Conservation (phyloP, 2,113 vertebrate genomes). For the Hirundichthys speculiger region DNA sequence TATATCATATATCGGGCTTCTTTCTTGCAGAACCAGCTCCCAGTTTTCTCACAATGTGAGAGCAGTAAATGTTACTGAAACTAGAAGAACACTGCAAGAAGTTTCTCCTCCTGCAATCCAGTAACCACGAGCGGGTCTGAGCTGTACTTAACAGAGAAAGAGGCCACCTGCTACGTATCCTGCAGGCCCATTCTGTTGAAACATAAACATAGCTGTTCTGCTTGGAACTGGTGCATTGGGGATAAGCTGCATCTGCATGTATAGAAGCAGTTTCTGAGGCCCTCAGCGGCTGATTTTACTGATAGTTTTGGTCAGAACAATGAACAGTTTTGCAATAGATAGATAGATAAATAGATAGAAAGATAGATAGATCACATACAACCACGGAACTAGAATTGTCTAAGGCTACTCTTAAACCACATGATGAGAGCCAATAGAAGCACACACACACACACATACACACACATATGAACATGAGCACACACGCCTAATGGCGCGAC, state of each 20-base stretch:
- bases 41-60: no score
- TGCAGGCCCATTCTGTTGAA: conserved; percentile 59
- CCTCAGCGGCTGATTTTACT: conserved; percentile 44
- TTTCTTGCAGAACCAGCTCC: no score
- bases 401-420: conserved; percentile 19
- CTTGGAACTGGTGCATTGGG: conserved; percentile 25
- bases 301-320: conserved; percentile 26
- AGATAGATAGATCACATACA: not conserved
- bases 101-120: conserved; percentile 23
- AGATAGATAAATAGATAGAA: conserved; percentile 9
- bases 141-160: conserved; percentile 46
- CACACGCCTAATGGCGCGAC: conserved; percentile 39
- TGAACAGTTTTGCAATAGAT: not conserved
- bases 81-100: conserved; percentile 7
- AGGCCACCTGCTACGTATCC: conserved; percentile 64
- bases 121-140: conserved; percentile 50
- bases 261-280: conserved; percentile 15
- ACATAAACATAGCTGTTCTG: conserved; percentile 63
- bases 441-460: no score
- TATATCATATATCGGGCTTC: no score
- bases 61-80: no score
- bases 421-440: conserved; percentile 21
- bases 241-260: conserved; percentile 7
- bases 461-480: conserved; percentile 35
- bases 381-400: not conserved